A percentile compares a stretch with the other conserved stretches of the same genome.
These are phyloP conservation scores for Netelia inedita DNA, from an alignment of 2,888 invertebrate species.

Conservation along the genomic window DNA sequence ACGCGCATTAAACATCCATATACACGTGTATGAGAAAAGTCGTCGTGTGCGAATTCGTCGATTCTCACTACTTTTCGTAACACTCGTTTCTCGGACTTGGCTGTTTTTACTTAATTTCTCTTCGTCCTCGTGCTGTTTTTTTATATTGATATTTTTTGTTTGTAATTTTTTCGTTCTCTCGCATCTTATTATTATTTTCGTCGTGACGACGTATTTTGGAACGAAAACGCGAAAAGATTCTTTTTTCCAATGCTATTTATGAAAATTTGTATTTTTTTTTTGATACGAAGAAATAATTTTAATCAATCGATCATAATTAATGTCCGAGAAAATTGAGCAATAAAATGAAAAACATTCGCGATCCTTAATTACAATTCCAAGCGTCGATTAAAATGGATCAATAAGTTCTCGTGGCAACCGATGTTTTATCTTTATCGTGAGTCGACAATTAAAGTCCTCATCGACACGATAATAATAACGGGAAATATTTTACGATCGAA, in stretches of 20 bases:
- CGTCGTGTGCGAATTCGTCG: conserved; percentile 7
- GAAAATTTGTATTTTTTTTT: not conserved
- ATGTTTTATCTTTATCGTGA: not conserved
- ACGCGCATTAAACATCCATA: conserved; percentile 28
- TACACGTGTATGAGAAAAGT: not conserved
- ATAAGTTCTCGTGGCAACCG: not conserved
- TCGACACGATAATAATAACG: conserved; percentile 11
- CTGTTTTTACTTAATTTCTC: conserved; percentile 54
- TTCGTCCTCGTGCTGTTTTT: not conserved
- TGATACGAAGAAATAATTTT: not conserved
- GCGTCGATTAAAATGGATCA: not conserved
- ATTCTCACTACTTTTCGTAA: conserved; percentile 35
- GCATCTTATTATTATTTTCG: conserved; percentile 33
- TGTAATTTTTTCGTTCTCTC: conserved; percentile 7
- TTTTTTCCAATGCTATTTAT: too few species aligned
- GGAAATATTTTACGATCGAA: conserved; percentile 8
- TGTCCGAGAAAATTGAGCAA: too few species aligned
- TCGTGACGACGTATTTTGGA: not conserved
- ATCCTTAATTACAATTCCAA: not conserved
- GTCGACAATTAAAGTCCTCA: conserved; percentile 44
- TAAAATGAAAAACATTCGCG: too few species aligned
- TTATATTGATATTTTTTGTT: too few species aligned
- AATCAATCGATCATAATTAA: too few species aligned
- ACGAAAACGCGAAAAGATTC: not conserved
- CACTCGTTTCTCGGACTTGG: conserved; percentile 58